Evolutionary conservation across 2,113 vertebrate species (phyloP).

Genomic region (Vulpes vulpes): DNA sequence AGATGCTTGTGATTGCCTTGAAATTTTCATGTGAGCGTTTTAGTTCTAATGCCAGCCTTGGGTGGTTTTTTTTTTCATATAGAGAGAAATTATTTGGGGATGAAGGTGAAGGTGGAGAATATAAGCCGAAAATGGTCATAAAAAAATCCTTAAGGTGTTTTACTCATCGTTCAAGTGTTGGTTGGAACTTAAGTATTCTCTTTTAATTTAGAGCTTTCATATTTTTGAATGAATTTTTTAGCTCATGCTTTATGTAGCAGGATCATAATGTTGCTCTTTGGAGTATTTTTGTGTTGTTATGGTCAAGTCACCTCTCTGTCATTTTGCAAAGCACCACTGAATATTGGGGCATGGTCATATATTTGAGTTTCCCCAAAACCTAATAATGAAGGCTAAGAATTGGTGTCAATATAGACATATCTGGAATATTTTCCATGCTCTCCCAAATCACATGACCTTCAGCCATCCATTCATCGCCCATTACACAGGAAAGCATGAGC

Average conservation of each 20-base stretch:
- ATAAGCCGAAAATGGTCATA: background rate
- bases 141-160: background rate
- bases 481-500: background rate
- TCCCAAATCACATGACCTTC: background rate
- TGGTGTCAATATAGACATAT: background rate
- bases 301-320: background rate
- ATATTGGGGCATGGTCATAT: fast-evolving
- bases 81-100: background rate
- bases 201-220: background rate
- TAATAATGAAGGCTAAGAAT: background rate
- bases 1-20: background rate
- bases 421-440: background rate
- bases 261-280: background rate
- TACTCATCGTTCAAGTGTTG: too few relatives aligned
- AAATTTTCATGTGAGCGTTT: background rate
- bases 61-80: background rate
- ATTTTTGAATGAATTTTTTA: background rate
- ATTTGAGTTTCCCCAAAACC: background rate
- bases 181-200: background rate
- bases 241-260: background rate
- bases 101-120: background rate
- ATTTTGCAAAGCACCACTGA: background rate
- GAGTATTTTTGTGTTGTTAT: background rate
- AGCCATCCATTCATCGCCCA: background rate
- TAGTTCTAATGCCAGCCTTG: background rate